Evolutionary conservation across 2,113 vertebrate species (phyloP), one percentile per base, ranked within the genome.

Genomic region (Bubo blakistoni): DNA sequence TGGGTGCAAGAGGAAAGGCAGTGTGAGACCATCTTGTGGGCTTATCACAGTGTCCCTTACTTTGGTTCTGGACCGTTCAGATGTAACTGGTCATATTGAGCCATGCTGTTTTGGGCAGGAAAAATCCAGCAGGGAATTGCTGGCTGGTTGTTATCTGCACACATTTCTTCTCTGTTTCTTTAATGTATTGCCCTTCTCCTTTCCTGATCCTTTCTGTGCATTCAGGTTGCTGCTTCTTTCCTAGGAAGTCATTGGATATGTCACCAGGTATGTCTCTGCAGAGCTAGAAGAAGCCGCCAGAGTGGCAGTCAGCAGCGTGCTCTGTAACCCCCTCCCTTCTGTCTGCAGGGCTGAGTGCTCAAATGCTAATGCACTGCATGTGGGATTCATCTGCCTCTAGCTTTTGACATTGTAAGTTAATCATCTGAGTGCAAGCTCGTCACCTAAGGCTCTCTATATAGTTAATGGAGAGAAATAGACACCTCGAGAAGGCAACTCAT

Each of bases 391-490:
- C 81, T 86, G 91, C 93, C 86, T 94, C 74, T 93, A 94, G 95
- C 91, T 92, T 92, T 66, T 96, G 96, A 96, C 89, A 74, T 34
- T 25, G 73, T 54, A 51, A 83, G 70, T 96, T 96, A 94, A 97
- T 97, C 94, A 96, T 84, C 55, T 77, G 91, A 84, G 69, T 78
- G 94, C 89, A 81, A 95, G 81, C 86, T 89, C 73, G 9, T 84
- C 94, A 96, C 95, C 89, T 89, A 63, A 66, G 89, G 94, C 89
- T 95, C 65, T 81, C 89, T 74, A 13, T 81, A 12, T 17, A 71
- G 95, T 72, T 95, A 95, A 96, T 95, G 86, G 93, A 86, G 86
- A 92, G 91, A 92, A 94, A 94, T 73, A 81, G 89, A 79, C 77
- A 89, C 83, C 93, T 96, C 86, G 83, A 96, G 86, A 94, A 95